Conservation (phyloP, 2,888 invertebrate genomes). For the Timema podura region DNA sequence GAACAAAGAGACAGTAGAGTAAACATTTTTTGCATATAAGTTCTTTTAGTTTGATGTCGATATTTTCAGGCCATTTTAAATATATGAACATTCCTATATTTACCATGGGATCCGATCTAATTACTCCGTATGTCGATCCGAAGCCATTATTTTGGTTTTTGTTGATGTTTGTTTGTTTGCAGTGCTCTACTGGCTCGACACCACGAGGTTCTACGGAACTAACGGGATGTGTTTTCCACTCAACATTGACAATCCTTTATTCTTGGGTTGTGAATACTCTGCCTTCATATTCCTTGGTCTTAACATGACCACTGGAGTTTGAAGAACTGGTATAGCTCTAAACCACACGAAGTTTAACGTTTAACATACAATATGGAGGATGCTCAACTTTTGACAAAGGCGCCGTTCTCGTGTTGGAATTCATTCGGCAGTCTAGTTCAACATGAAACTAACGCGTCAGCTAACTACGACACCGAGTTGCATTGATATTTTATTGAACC, state of each 20-base stretch:
- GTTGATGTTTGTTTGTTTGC: slow-evolving; percentile 27
- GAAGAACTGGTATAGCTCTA: background rate
- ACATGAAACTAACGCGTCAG: no score
- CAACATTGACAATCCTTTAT: slow-evolving; percentile 63
- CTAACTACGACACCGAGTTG: no score
- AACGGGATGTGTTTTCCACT: slow-evolving; percentile 67
- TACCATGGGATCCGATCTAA: background rate
- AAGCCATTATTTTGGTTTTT: slow-evolving; percentile 7
- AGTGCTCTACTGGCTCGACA: slow-evolving; percentile 56
- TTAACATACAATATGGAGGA: no score
- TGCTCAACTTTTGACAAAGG: no score
- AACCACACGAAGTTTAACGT: no score
- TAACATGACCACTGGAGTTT: slow-evolving; percentile 53
- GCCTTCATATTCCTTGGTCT: slow-evolving; percentile 64
- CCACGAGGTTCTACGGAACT: slow-evolving; percentile 60
- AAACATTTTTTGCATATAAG: no score
- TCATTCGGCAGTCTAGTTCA: no score
- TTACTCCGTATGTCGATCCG: background rate
- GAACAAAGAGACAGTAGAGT: no score
- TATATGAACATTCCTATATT: background rate
- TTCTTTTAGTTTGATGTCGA: background rate
- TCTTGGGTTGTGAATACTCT: slow-evolving; percentile 67
- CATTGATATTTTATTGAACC: no score
- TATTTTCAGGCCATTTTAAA: background rate
- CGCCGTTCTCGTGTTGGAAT: no score